Base-by-base conservation (phyloP, 2,113 vertebrate genomes). In the Clinocottus analis region DNA sequence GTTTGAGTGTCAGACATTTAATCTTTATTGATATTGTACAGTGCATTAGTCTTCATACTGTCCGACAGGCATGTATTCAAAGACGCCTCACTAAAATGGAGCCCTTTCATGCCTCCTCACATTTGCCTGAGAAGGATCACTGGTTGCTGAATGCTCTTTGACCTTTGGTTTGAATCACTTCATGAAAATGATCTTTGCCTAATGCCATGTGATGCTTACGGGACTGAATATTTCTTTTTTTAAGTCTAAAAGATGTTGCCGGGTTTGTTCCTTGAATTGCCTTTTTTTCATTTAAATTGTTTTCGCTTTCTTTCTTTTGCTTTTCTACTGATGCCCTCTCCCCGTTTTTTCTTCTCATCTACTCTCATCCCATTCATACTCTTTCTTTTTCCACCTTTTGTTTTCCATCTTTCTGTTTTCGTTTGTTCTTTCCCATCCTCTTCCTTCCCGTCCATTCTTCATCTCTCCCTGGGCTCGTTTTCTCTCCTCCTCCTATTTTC, bases 91-190 rank as follows among this genome's bases (percentile, higher is more conserved):
- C 91, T 95, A 93, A 93, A 94, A 91, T 51, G 72, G 89, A 91
- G 83, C 83, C 67, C 82, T 69, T 88, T 89, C 90, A 88, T 83
- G 76, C 87, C 90, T 91, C 92, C 86, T 93, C 89, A 93, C 91
- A 72, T 89, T 84, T 95, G 95, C 95, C 90, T 95, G 94, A 93
- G 92, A 93, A 74, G 90, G 84, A 90, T 85, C 93, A 94, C 95
- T 94, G 93, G 94, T 93, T 95, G 94, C 86, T 90, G 94, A 94
- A 94, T 94, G 94, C 93, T 93, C 79, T 90, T 89, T 91, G 89
- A 85, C 65, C 84, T 90, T 83, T 92, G 92, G 86, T 92, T 93
- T 92, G 93, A 90, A 86, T 93, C 91, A 93, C 92, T 80, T 80
- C 47, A 51, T 89, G 86, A 77, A 82, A 79, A 79, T 66, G 56